Conservation (phyloP, 2,113 vertebrate species). For the Hypocryptadius cinnamomeus region DNA sequence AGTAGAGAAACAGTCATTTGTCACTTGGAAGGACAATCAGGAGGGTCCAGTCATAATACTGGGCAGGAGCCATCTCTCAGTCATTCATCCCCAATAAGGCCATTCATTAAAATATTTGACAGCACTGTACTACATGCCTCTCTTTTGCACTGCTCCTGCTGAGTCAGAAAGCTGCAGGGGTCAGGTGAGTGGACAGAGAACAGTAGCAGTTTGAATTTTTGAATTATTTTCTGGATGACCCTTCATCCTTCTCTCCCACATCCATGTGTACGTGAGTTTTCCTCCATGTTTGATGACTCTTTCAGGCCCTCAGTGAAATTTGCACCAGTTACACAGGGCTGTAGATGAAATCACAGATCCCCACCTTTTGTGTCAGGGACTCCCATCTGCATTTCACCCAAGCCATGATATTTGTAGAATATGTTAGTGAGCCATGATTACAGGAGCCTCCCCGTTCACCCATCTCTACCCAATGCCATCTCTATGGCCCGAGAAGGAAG, state of each 20-base stretch:
- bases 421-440: neutral
- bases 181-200: neutral
- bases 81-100: neutral
- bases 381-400: neutral
- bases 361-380: neutral
- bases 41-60: neutral
- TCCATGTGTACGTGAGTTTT: neutral
- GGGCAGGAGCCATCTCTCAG: neutral
- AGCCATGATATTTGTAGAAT: neutral
- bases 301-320: neutral
- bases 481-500: neutral
- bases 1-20: neutral
- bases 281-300: neutral
- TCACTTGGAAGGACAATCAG: neutral
- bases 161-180: neutral
- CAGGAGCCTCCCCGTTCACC: rapidly evolving
- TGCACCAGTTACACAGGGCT: neutral
- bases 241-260: rapidly evolving
- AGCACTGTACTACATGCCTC: neutral
- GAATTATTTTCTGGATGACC: neutral
- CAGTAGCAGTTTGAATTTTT: neutral
- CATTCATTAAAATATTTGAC: neutral
- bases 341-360: neutral
- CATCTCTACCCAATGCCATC: neutral
- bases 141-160: neutral